Evolutionary conservation across 1,140 invertebrate species (phyloP).

Genomic region (Hermatobates lingyangjiaoensis): DNA sequence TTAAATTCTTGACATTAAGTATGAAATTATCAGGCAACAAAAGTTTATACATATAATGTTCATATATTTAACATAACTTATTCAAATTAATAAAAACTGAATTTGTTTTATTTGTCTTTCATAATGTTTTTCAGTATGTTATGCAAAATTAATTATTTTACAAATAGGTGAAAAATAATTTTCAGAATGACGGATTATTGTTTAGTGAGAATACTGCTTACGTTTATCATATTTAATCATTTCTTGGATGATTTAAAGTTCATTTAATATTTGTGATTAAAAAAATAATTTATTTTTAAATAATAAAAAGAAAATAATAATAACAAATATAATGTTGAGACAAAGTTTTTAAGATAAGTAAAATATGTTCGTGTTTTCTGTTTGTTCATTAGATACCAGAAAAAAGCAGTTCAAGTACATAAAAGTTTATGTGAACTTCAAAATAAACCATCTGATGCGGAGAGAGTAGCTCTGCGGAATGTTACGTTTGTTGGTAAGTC

Average conservation of each 20-base stretch:
- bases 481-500: constrained; percentile 1
- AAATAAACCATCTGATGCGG: background rate
- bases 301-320: background rate
- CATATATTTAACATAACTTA: too few relatives aligned
- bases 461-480: background rate
- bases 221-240: background rate
- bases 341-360: background rate
- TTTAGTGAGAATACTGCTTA: background rate
- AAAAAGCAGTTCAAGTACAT: constrained; percentile 4
- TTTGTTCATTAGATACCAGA: background rate
- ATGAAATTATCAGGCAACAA: too few relatives aligned
- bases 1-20: too few relatives aligned
- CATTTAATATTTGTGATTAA: background rate
- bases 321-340: background rate
- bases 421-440: constrained; percentile 4
- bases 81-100: too few relatives aligned
- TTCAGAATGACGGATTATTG: too few relatives aligned
- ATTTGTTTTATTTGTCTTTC: too few relatives aligned
- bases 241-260: background rate
- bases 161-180: too few relatives aligned
- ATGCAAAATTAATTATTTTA: too few relatives aligned
- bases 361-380: background rate
- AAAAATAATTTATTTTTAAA: background rate
- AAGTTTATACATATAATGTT: too few relatives aligned
- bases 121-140: too few relatives aligned